Evolutionary conservation across 2,888 invertebrate species (phyloP), one percentile per base, ranked within the genome.

Genomic region (Teleiodes luculella): DNA sequence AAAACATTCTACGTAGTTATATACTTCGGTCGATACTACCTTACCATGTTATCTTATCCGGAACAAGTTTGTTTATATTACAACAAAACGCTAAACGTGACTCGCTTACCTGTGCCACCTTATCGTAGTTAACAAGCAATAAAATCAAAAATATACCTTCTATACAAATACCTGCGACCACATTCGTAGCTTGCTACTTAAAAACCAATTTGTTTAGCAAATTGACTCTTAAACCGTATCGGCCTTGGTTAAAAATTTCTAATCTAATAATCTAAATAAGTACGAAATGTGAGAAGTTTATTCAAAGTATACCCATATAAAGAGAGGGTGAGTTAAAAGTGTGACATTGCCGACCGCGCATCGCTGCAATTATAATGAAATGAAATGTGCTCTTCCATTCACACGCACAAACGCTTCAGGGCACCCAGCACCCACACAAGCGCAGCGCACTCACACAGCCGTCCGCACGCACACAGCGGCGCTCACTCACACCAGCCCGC

Each of bases 371-470:
- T 88, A 87, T 87, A 88, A 76, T 73, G 73, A 75, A 88, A 87
- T 83, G 84, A 87, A 87, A 88, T 88, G 87, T 87, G 85, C 83
- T 88, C 81, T 75, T 86, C 83, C 89, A 88, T 89, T 88, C 86
- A 88, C 88, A 86, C 88, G 86, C 85, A 86, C 87, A 86, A 78
- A 80, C 79, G 83, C 82, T 84, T 79, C 77, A 76, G 83, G 83
- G 85, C 83, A 75, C 83, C 77, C 74, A 70, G 66, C 74, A 75
- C 81, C 58, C 80, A 80, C 77, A 67, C 56, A 43, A 64, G 60
- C 63, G 56, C 63, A 65, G 57, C 64, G 63, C 80, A 81, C 86
- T 68, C 86, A 79, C 86, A 84, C 85, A 61, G 59, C 48, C 63
- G 60, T 60, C 55, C 55, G 57, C 55, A 50, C 52, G 13, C 39